A percentile compares a stretch with the other conserved stretches of the same genome.
These are phyloP conservation scores for Lomographa bimaculata DNA, from an alignment of 2,888 invertebrate genomes.

Conservation along the genomic window DNA sequence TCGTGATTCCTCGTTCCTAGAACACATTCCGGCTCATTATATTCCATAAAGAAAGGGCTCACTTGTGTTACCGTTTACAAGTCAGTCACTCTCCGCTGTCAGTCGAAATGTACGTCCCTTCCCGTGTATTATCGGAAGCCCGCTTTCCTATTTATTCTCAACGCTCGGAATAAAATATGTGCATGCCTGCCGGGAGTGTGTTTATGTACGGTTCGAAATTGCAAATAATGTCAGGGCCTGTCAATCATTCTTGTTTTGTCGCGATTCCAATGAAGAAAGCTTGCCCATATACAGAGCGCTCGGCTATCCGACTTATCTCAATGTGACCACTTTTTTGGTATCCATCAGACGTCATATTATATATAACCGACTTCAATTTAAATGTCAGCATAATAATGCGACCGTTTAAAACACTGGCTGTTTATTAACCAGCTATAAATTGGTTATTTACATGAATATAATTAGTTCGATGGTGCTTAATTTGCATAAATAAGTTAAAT, in stretches of 20 bases:
- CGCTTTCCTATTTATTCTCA: constrained; percentile 37
- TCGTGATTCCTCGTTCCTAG: constrained; percentile 57
- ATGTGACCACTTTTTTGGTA: constrained; percentile 43
- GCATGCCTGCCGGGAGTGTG: constrained; percentile 46
- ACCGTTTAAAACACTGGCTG: constrained; percentile 26
- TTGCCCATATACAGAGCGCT: constrained; percentile 51
- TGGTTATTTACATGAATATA: constrained; percentile 12
- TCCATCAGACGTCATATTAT: constrained; percentile 25
- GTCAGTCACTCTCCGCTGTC: neutral
- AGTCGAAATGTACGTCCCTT: neutral
- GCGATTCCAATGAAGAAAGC: constrained; percentile 62
- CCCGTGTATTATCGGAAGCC: constrained; percentile 15
- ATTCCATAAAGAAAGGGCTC: constrained; percentile 40
- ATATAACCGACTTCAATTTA: constrained; percentile 32
- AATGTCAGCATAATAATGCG: constrained; percentile 32
- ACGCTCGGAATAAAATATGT: constrained; percentile 44
- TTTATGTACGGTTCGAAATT: constrained; percentile 58
- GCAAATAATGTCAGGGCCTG: constrained; percentile 56
- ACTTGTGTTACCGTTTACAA: constrained; percentile 24
- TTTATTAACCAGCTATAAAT: constrained; percentile 25
- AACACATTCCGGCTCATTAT: constrained; percentile 52
- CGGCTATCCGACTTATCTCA: constrained; percentile 36
- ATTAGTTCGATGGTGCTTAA: constrained; percentile 6
- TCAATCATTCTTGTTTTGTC: constrained; percentile 72
- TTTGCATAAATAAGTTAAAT: constrained; percentile 5